Percentiles rank a stretch among this genome's conserved stretches.
Conservation (phyloP, 2,888 invertebrate genomes). For the Plagiodera versicolora region DNA sequence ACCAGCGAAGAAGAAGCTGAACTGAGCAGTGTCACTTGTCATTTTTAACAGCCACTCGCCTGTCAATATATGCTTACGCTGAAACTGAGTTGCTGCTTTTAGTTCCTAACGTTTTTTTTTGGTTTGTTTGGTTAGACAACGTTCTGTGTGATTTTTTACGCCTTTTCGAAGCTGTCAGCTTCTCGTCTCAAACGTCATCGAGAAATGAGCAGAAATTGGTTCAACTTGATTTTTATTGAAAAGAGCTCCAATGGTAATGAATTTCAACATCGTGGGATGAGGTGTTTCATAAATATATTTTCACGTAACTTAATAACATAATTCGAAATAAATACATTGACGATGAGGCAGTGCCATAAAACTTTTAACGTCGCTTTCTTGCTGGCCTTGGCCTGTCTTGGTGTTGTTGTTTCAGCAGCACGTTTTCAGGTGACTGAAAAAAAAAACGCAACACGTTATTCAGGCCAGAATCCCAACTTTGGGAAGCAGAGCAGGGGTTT, state of each 20-base stretch:
- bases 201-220: neutral
- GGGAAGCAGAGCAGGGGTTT: neutral
- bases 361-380: constrained; percentile 35
- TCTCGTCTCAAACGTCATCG: too few species aligned
- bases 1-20: constrained; percentile 34
- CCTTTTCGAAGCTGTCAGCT: too few species aligned
- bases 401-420: constrained; percentile 30
- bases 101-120: neutral
- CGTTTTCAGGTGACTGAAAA: constrained; percentile 37
- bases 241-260: constrained; percentile 42
- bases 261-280: constrained; percentile 31
- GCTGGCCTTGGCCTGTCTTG: constrained; percentile 28
- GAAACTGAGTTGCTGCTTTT: constrained; percentile 3
- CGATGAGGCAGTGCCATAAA: constrained; percentile 28
- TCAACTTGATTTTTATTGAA: too few species aligned
- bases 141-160: too few species aligned
- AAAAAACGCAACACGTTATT: constrained; percentile 8
- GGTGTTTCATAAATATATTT: constrained; percentile 24
- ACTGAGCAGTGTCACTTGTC: neutral
- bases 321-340: constrained; percentile 36
- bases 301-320: constrained; percentile 34
- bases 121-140: neutral
- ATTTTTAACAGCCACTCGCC: constrained; percentile 13
- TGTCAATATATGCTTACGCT: constrained; percentile 21
- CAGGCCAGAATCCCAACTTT: too few species aligned